Conservation (phyloP, 2,797 vertebrate genomes). For the Xerus rutilus region DNA sequence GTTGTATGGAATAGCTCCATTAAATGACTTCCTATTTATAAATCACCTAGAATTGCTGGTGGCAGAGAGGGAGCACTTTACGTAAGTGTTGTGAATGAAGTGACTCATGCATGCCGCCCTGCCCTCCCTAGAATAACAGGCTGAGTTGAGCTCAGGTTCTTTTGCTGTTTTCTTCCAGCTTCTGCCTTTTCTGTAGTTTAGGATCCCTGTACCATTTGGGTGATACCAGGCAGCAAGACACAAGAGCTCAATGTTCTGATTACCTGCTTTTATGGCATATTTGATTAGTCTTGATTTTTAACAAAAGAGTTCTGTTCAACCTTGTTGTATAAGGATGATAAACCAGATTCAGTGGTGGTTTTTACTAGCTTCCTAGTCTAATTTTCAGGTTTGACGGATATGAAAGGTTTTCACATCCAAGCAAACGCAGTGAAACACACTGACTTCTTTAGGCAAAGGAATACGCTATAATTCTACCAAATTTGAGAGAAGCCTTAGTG, state of each 20-base stretch:
- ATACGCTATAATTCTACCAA: background rate
- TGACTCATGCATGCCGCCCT: fast-evolving
- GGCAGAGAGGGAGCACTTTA: background rate
- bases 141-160: background rate
- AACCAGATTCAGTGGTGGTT: conserved; percentile 16
- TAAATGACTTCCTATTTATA: background rate
- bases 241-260: background rate
- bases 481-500: background rate
- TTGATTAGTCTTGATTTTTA: conserved; percentile 44
- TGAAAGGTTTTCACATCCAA: background rate
- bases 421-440: background rate
- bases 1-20: background rate
- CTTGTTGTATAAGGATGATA: conserved; percentile 23
- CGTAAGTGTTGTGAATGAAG: background rate
- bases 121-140: background rate
- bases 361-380: conserved; percentile 31
- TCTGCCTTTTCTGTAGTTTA: background rate
- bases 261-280: conserved; percentile 42
- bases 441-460: background rate
- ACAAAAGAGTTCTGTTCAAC: background rate
- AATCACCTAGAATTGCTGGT: background rate
- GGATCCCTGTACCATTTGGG: background rate
- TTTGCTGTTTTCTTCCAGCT: background rate
- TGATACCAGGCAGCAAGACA: background rate
- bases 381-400: conserved; percentile 27